Evolutionary conservation across 2,113 vertebrate species (phyloP), one percentile per base, ranked within the genome.

Genomic region (Paedocypris sp.): DNA sequence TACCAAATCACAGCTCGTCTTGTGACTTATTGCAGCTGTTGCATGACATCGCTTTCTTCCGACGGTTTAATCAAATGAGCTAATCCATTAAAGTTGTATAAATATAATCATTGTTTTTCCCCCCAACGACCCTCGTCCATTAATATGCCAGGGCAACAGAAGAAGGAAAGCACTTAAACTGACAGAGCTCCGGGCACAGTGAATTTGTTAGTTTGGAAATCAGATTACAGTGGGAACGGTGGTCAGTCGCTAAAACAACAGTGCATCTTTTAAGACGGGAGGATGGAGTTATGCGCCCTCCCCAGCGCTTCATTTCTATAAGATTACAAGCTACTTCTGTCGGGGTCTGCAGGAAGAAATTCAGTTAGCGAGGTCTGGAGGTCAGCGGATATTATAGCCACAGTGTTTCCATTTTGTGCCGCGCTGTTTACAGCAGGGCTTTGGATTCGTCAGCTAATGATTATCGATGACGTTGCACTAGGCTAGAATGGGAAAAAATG

Each of bases 201-300:
- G 38, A 62, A 68, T 60, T 63, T 38, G 53, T 66, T 68, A 68
- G 43, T 70, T 68, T 62, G 67, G 29, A 59, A 70, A 75, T 72
- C 28, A 7, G 62, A 72, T 75, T 72, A 72, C 52, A 62, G 62
- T 23, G 16, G 48, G 42, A 68, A 45, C 22, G 26, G 20, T 47
- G 46, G 64, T 57, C 52, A 62, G 41, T 63, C 60, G 58, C 56
- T 42, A 62, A 60, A 67, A 51, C 63, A 62, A 66, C 52, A 69
- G 53, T 59, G 63, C 50, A 35, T 67, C 50, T 70, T 69, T 64
- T 68, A 42, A 54, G 39, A 53, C 49, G 66, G 46, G 53, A 38
- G 38, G 49, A 23, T 33, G 69, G 60, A 72, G 63, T 62, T 69
- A 69, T 25, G n/a, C 33, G 18, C 13, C 13, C 52, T 28, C 45